Base-by-base conservation (phyloP, 2,797 vertebrate species). In the Silurus aristotelis region DNA sequence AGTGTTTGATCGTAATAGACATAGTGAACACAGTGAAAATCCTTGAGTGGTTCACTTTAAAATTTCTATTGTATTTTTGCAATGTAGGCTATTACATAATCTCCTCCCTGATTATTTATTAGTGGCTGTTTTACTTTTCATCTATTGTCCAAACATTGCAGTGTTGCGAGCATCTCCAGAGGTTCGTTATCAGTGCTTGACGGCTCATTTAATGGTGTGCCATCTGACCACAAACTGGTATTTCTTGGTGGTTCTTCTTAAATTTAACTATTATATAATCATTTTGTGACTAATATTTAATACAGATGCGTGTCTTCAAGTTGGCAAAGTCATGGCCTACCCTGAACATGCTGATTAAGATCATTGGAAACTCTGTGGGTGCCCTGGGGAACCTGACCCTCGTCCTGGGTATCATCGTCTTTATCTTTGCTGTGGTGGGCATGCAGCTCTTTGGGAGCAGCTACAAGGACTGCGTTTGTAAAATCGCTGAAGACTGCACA, bases 291-390 rank as follows among this genome's bases (percentile, higher is more conserved):
- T 84, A 55, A 22, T 88, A 27, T 87, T 78, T 56, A n/a, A 72
- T 82, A 0, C 89, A 99, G 98, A 95, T 99, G 92, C 95, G 98
- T 78, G 97, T 99, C 68, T 99, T 99, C 93, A 99, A 99, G 88
- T 93, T 99, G 25, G 98, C 97, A 84, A 99, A 98, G 90, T 99
- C 97, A 0, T 99, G 98, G 98, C 97, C 98, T 0, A 99, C 97
- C 0, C 95, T 99, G 80, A 99, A 96, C 94, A 98, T 98, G 97
- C 93, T 99, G 88, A 97, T 99, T 89, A 99, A 97, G 94, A 99
- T 99, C 94, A 98, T 99, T 0, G 97, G 98, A 8, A 98, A 98
- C 92, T 98, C 98, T 0, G 96, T 99, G 87, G 98, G 97, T 0
- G 97, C 97, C 0, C 93, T 99, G 89, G 97, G 97, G 43, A 99